Evolutionary conservation across 2,113 vertebrate genomes (phyloP).

Genomic region (Rissa tridactyla): DNA sequence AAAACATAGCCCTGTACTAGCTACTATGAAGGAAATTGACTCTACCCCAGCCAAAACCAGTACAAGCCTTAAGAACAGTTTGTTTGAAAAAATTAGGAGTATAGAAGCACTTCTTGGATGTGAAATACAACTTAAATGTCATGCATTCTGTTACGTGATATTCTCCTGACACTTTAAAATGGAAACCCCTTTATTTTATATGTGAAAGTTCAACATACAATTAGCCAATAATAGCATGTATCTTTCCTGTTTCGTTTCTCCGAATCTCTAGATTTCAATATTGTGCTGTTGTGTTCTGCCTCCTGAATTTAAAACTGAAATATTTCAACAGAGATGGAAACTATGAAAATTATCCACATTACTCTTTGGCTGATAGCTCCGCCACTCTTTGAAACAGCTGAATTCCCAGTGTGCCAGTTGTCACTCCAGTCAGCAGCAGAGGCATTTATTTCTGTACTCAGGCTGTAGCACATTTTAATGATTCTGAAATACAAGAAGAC

Average conservation of each 20-base stretch:
- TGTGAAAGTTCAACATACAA: neutral
- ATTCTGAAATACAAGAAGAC: slow-evolving; percentile 30
- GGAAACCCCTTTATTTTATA: neutral
- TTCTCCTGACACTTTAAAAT: neutral
- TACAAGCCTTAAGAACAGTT: neutral
- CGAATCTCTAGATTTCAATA: neutral
- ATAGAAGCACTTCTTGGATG: neutral
- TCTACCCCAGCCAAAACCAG: neutral
- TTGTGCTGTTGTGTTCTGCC: neutral
- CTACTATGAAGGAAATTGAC: neutral
- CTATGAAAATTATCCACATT: neutral
- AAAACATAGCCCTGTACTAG: neutral
- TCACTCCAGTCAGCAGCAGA: slow-evolving; percentile 20
- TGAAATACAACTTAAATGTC: neutral
- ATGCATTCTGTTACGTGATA: neutral
- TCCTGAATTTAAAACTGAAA: neutral
- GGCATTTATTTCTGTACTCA: slow-evolving; percentile 12
- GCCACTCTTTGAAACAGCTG: neutral
- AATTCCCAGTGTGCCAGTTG: slow-evolving; percentile 4
- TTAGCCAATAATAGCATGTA: neutral
- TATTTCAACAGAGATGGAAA: neutral
- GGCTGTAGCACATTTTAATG: slow-evolving; percentile 10
- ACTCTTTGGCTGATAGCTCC: neutral
- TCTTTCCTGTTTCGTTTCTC: neutral
- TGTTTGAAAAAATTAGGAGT: neutral